Conservation (phyloP, 53 echinoderm and acorn worm species). For the Echinarachnius parma region DNA sequence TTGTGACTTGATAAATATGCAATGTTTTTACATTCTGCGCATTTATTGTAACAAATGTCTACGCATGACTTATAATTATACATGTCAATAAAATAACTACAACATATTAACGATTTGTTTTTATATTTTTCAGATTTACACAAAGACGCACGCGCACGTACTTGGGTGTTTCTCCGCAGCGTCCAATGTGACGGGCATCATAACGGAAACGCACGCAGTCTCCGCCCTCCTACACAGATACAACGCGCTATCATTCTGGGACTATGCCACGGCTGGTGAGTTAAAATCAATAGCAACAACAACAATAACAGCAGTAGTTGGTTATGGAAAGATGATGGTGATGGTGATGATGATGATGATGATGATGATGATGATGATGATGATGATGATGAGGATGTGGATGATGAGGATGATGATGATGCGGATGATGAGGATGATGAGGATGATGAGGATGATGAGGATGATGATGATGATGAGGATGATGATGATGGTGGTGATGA, state of each 20-base stretch:
- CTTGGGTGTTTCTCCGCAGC: conserved; percentile 95
- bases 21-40: too few species aligned
- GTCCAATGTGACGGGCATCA: conserved; percentile 96
- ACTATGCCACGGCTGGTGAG: conserved; percentile 93
- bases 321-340: not conserved
- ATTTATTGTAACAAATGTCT: too few species aligned
- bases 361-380: not conserved
- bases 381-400: too few species aligned
- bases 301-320: not conserved
- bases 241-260: conserved; percentile 96
- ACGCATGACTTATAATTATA: too few species aligned
- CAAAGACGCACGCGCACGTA: conserved; percentile 54
- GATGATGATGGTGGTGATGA: too few species aligned
- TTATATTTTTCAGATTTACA: conserved; percentile 23
- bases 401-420: too few species aligned
- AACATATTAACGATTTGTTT: too few species aligned
- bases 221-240: conserved; percentile 79
- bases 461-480: too few species aligned
- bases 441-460: too few species aligned
- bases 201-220: conserved; percentile 78
- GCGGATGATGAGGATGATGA: too few species aligned
- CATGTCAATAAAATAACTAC: too few species aligned
- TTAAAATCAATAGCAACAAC: not conserved
- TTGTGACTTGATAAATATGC: too few species aligned
- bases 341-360: not conserved